Conservation (phyloP, 2,113 vertebrate genomes). For the Carollia perspicillata region DNA sequence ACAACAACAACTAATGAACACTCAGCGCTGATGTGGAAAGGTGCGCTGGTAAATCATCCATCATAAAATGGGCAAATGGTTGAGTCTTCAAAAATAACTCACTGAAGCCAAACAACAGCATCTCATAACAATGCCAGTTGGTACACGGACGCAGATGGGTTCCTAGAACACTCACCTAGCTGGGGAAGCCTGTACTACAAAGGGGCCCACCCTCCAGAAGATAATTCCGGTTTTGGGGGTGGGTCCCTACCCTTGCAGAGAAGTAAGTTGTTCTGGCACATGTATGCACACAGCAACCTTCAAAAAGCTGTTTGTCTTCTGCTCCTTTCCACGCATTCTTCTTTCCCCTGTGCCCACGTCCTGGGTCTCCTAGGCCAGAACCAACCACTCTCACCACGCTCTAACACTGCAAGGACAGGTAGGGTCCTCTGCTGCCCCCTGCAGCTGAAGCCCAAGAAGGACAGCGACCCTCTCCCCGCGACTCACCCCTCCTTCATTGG, state of each 20-base stretch:
- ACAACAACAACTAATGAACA: no score
- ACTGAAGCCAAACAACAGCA: no score
- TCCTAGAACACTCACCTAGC: no score
- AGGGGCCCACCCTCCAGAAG: no score
- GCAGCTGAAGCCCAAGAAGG: background rate
- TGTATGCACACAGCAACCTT: background rate
- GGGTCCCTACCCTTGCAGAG: background rate
- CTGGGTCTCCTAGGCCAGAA: background rate
- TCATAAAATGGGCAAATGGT: no score
- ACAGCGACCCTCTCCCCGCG: rapidly evolving
- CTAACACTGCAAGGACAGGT: rapidly evolving
- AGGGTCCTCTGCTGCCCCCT: background rate
- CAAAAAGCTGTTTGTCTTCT: background rate
- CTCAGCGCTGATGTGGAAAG: no score
- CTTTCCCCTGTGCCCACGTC: rapidly evolving
- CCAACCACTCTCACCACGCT: rapidly evolving
- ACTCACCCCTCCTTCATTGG: rapidly evolving
- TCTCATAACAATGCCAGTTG: no score
- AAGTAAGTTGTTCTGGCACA: background rate
- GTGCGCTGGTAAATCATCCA: no score
- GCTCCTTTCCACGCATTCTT: background rate
- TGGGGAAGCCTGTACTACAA: no score
- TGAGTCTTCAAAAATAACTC: no score
- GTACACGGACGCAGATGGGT: no score
- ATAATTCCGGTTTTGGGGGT: no score